Evolutionary conservation across 2,888 invertebrate species (phyloP).

Genomic region (Clitarchus hookeri): DNA sequence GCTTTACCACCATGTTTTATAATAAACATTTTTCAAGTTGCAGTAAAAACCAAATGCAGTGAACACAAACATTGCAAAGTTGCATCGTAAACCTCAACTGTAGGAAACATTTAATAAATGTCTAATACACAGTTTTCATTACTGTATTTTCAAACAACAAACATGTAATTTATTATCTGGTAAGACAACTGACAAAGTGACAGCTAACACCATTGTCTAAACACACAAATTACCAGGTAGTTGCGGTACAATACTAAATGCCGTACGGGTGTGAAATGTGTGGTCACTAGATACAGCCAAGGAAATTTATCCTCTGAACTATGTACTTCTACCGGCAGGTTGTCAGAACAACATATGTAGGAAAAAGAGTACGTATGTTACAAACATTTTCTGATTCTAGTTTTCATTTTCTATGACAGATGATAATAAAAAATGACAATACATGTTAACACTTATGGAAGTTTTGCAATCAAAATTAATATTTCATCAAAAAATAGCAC

Average conservation of each 20-base stretch:
- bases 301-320: background rate
- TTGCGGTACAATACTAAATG: constrained; percentile 6
- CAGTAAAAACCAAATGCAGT: constrained; percentile 4
- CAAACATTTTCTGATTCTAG: constrained; percentile 4
- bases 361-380: background rate
- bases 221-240: constrained; percentile 14
- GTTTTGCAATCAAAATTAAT: background rate
- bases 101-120: constrained; percentile 8
- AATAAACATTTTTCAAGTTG: background rate
- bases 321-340: background rate
- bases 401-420: background rate
- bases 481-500: background rate
- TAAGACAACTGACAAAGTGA: constrained; percentile 14
- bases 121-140: background rate
- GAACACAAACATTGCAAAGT: background rate
- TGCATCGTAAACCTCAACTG: background rate
- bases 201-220: constrained; percentile 10
- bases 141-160: constrained; percentile 2
- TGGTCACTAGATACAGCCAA: background rate
- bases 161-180: constrained; percentile 7
- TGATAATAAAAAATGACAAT: background rate
- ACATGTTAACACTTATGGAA: background rate
- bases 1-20: background rate
- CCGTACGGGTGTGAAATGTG: background rate
- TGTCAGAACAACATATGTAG: constrained; percentile 1